Base-by-base conservation (phyloP, 2,797 vertebrate species). In the Syngnathus acus region DNA sequence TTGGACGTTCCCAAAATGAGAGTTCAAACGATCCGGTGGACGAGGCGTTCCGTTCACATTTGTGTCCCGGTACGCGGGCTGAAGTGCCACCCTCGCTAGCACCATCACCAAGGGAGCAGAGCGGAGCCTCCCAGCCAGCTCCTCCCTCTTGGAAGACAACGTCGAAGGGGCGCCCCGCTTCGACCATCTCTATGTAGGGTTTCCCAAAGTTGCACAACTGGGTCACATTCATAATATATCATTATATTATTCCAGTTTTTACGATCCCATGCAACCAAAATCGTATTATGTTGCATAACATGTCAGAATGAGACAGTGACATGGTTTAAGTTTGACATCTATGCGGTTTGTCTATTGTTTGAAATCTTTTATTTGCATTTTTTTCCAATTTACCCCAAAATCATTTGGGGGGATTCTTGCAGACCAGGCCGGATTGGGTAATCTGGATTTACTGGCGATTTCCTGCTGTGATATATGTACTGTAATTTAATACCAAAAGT, bases 51-150 rank as follows among this genome's bases (percentile, higher is more conserved):
- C 68, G 70, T 42, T 76, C 60, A 74, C 72, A 70, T 58, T 32
- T 4, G 72, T 62, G 67, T 68, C 74, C 70, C 42, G 40, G 59
- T 26, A 45, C 75, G 21, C 79, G 60, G 71, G 55, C 75, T 7
- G 73, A 45, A 45, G 73, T 76, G 80, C 82, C 80, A 71, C 76
- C 80, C 82, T 79, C 72, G 65, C 81, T 75, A 82, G 82, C 80
- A 86, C 79, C 80, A 83, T 78, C 77, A 80, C 81, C 84, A 84
- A 67, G 70, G 74, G 75, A 80, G 75, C 67, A 54, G 70, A 81
- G 76, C 64, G 39, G 65, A 76, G 74, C 75, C 78, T 78, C 75
- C 40, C 72, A 64, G 67, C 78, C 81, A 64, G 79, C 88, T 86
- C 86, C 87, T 70, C 85, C 88, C 79, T 71, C 82, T 76, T 64